Evolutionary conservation across 2,888 invertebrate species (phyloP).

Genomic region (Hyppa rectilinea): DNA sequence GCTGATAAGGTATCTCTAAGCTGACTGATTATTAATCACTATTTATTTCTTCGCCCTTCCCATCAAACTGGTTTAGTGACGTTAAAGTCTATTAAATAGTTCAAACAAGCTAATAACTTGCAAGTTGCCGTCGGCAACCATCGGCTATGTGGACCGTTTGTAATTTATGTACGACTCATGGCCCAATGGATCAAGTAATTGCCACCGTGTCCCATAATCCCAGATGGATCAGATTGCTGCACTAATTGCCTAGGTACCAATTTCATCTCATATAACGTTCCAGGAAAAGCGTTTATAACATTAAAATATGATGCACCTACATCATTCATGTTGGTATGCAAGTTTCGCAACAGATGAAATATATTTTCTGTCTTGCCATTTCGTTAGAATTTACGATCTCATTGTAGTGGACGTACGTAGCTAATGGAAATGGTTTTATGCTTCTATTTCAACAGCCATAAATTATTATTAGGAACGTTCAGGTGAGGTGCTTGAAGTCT

Average conservation of each 20-base stretch:
- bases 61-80: constrained; percentile 19
- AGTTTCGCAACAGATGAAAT: constrained; percentile 71
- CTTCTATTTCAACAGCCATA: constrained; percentile 65
- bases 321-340: constrained; percentile 61
- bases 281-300: constrained; percentile 27
- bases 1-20: neutral
- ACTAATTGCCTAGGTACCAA: constrained; percentile 47
- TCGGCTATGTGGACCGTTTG: constrained; percentile 65
- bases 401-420: constrained; percentile 64
- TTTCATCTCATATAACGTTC: constrained; percentile 27
- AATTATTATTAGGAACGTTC: constrained; percentile 61
- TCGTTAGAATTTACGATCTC: constrained; percentile 69
- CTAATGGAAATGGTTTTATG: constrained; percentile 72
- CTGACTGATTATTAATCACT: constrained; percentile 9
- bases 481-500: constrained; percentile 54
- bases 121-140: constrained; percentile 59
- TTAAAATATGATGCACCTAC: constrained; percentile 67
- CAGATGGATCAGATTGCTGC: constrained; percentile 45
- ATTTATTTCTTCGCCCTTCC: constrained; percentile 13
- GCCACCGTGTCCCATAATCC: constrained; percentile 68
- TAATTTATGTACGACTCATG: constrained; percentile 76
- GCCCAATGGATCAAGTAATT: constrained; percentile 77
- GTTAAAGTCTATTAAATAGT: constrained; percentile 50
- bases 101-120: constrained; percentile 68
- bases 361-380: constrained; percentile 67